Evolutionary conservation across 2,888 invertebrate genomes (phyloP).

Genomic region (Polydesmus complanatus): DNA sequence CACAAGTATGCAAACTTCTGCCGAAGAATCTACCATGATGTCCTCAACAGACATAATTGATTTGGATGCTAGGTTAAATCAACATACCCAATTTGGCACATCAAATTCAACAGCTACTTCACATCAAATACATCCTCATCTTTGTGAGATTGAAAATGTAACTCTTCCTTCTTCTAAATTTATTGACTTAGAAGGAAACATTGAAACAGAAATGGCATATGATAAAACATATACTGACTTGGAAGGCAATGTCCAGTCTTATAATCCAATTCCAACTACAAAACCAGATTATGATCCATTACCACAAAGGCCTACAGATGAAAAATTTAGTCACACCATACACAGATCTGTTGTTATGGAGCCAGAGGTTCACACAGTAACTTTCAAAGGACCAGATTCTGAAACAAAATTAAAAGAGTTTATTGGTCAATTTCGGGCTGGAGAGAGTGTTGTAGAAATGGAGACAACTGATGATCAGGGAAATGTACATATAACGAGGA

Average conservation of each 20-base stretch:
- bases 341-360: constrained; percentile 39
- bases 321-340: constrained; percentile 35
- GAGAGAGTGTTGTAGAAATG: constrained; percentile 39
- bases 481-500: constrained; percentile 39
- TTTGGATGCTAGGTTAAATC: constrained; percentile 24
- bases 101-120: constrained; percentile 2
- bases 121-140: neutral
- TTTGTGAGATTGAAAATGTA: neutral
- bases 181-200: constrained; percentile 18
- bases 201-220: constrained; percentile 9
- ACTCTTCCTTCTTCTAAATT: constrained; percentile 8
- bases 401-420: constrained; percentile 39
- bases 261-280: neutral
- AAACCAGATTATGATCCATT: neutral
- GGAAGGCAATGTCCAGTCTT: constrained; percentile 14
- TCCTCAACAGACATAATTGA: constrained; percentile 59
- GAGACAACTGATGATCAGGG: constrained; percentile 40
- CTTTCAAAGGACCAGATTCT: constrained; percentile 41
- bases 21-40: constrained; percentile 62
- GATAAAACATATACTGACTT: constrained; percentile 1
- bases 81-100: neutral
- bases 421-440: constrained; percentile 39
- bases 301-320: neutral
- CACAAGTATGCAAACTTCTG: constrained; percentile 44
- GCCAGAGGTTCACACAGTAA: constrained; percentile 39